A percentile compares a stretch with the other conserved stretches of the same genome.
These are phyloP conservation scores for Zaprionus ghesquierei DNA, from an alignment of 1,140 invertebrate genomes.

Conservation along the genomic window DNA sequence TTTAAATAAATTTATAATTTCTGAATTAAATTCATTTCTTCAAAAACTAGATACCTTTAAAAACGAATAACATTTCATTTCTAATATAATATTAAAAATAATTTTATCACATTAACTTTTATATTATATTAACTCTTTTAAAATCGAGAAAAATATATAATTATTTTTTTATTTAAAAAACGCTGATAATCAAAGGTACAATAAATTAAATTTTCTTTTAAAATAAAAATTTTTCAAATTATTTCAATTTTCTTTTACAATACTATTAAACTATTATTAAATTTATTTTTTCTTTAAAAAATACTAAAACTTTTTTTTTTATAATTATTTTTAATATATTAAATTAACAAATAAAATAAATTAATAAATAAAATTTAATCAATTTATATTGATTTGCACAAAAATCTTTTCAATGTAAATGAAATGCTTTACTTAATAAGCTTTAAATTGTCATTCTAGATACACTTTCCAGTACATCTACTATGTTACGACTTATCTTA, in stretches of 20 bases:
- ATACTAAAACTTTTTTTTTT: conserved; percentile 83
- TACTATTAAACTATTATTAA: conserved; percentile 83
- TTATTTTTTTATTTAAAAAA: too few species aligned
- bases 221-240: too few species aligned
- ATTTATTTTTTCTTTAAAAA: conserved; percentile 82
- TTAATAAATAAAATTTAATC: conserved; percentile 50
- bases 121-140: too few species aligned
- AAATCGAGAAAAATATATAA: too few species aligned
- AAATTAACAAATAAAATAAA: conserved; percentile 84
- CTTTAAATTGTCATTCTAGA: conserved; percentile 84
- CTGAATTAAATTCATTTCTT: too few species aligned
- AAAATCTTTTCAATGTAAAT: conserved; percentile 35
- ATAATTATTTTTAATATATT: conserved; percentile 82
- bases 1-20: too few species aligned
- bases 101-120: too few species aligned
- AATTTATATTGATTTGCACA: conserved; percentile 29
- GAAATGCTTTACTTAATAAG: conserved; percentile 76
- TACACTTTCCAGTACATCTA: conserved; percentile 87
- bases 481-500: conserved; percentile 87
- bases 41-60: too few species aligned
- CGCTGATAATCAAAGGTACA: too few species aligned
- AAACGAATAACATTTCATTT: too few species aligned
- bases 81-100: too few species aligned
- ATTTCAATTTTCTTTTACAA: conserved; percentile 65
- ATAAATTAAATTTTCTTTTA: too few species aligned